Evolutionary conservation across 2,888 invertebrate species (phyloP).

Genomic region (Callimorpha dominula): DNA sequence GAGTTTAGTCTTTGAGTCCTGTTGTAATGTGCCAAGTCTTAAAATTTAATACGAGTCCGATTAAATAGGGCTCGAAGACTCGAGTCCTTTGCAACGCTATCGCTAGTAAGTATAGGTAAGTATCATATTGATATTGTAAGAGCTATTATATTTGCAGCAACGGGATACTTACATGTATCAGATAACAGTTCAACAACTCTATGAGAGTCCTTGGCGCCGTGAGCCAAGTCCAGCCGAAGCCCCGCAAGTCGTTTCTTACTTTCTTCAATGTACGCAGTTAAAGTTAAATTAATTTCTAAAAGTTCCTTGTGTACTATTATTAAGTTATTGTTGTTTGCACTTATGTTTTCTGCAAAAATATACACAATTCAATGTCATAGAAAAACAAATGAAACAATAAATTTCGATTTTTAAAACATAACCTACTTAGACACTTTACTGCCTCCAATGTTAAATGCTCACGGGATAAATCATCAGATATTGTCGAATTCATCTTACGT

Average conservation of each 20-base stretch:
- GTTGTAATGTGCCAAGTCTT: too few relatives aligned
- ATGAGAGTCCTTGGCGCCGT: constrained; percentile 71
- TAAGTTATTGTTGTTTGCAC: constrained; percentile 70
- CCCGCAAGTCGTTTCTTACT: constrained; percentile 71
- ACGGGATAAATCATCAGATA: constrained; percentile 75
- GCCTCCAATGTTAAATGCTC: constrained; percentile 75
- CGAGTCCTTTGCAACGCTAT: too few relatives aligned
- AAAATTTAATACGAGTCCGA: too few relatives aligned
- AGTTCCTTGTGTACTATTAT: constrained; percentile 74
- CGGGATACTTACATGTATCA: constrained; percentile 68
- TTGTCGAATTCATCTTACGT: constrained; percentile 82
- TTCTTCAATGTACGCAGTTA: constrained; percentile 79
- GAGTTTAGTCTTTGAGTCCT: too few relatives aligned
- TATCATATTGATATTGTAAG: background rate
- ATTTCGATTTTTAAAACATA: constrained; percentile 78
- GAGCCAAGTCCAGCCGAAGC: constrained; percentile 69
- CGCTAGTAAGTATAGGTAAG: background rate
- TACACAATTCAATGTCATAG: constrained; percentile 37
- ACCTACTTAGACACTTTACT: constrained; percentile 80
- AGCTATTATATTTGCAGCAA: background rate
- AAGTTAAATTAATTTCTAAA: constrained; percentile 79
- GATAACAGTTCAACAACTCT: constrained; percentile 76
- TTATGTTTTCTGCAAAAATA: constrained; percentile 74
- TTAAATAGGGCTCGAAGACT: too few relatives aligned
- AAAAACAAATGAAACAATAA: constrained; percentile 68